Conservation (phyloP, 2,888 invertebrate species). For the Busseola fusca region DNA sequence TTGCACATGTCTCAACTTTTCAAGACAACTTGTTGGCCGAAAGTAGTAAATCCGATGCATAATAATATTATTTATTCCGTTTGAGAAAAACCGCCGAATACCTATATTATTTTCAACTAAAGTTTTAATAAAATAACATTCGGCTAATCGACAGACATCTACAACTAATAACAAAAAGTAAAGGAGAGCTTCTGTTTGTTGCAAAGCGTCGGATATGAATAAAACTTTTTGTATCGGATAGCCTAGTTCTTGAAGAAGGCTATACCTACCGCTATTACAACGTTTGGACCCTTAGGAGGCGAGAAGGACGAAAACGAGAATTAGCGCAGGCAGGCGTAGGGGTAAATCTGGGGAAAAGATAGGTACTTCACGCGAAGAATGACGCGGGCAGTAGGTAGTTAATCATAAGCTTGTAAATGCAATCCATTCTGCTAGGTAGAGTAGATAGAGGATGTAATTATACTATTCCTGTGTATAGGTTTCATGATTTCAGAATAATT, state of each 20-base stretch:
- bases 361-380: too few species aligned
- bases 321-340: too few species aligned
- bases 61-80: slow-evolving; percentile 26
- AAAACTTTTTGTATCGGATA: too few species aligned
- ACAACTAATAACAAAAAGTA: too few species aligned
- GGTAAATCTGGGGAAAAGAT: too few species aligned
- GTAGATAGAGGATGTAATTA: neutral
- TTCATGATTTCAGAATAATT: neutral
- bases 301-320: too few species aligned
- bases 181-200: too few species aligned
- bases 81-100: slow-evolving; percentile 22
- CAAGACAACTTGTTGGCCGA: slow-evolving; percentile 50
- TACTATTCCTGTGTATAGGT: neutral
- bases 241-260: too few species aligned
- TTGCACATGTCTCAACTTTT: slow-evolving; percentile 57
- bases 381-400: too few species aligned
- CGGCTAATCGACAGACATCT: neutral
- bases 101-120: slow-evolving; percentile 7
- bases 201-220: too few species aligned
- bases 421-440: neutral
- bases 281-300: too few species aligned
- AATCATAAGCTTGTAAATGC: neutral
- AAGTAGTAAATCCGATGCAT: slow-evolving; percentile 40
- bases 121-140: neutral
- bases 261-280: too few species aligned